Evolutionary conservation across 1,140 invertebrate species (phyloP).

Genomic region (Fopius arisanus): DNA sequence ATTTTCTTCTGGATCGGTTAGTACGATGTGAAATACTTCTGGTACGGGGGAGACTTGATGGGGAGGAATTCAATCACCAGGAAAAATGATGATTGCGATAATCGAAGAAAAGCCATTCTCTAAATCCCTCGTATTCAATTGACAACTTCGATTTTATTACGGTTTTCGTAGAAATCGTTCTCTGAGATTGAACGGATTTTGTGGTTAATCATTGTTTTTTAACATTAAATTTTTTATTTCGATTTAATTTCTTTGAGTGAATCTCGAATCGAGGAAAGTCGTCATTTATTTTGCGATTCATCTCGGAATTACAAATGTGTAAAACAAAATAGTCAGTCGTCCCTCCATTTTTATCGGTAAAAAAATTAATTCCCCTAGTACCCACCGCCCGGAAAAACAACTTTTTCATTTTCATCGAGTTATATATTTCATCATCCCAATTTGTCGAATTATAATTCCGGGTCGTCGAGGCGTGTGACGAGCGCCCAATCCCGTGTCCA

Average conservation of each 20-base stretch:
- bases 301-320: background rate
- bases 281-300: background rate
- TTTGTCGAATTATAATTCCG: conserved; percentile 26
- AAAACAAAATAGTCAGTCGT: background rate
- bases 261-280: background rate
- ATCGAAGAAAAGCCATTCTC: background rate
- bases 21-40: background rate
- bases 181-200: too few relatives aligned
- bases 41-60: background rate
- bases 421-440: conserved; percentile 19
- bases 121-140: background rate
- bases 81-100: background rate
- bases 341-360: background rate
- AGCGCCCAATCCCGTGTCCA: conserved; percentile 21
- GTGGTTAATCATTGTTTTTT: too few relatives aligned
- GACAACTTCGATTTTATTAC: background rate
- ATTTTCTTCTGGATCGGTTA: conserved; percentile 20
- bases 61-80: background rate
- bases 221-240: too few relatives aligned
- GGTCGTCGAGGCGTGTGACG: conserved; percentile 28
- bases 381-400: background rate
- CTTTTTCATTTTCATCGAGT: conserved; percentile 24
- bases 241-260: too few relatives aligned
- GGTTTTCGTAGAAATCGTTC: too few relatives aligned
- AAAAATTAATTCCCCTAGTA: conserved; percentile 1